Conservation (phyloP, 2,797 vertebrate genomes). For the Lutjanus argentimaculatus region DNA sequence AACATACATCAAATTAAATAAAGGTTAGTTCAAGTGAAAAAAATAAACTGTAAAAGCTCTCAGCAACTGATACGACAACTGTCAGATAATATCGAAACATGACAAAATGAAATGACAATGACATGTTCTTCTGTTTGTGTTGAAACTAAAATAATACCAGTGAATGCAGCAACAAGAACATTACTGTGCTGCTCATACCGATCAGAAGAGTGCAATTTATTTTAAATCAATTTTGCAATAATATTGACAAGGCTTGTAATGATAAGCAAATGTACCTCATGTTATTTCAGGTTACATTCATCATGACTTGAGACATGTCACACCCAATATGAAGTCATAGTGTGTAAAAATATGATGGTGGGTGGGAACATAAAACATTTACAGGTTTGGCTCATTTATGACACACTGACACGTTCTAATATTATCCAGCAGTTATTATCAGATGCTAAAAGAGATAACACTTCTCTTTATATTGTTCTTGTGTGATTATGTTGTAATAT, state of each 20-base stretch:
- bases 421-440: constrained; percentile 31
- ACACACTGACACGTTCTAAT: constrained; percentile 33
- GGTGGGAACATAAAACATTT: background rate
- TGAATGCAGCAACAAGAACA: constrained; percentile 21
- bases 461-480: constrained; percentile 29
- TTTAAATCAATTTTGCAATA: constrained; percentile 1
- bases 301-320: background rate
- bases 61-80: constrained; percentile 10
- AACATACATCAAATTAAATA: constrained; percentile 76
- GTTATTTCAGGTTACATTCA: constrained; percentile 11
- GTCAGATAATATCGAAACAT: constrained; percentile 38
- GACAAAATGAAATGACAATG: constrained; percentile 37
- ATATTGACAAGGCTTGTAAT: background rate
- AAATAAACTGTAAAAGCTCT: constrained; percentile 5
- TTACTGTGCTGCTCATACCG: background rate
- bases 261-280: constrained; percentile 1
- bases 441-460: constrained; percentile 39
- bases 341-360: background rate
- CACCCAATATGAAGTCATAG: background rate
- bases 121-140: constrained; percentile 23
- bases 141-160: constrained; percentile 32
- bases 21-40: constrained; percentile 71
- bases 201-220: background rate
- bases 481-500: constrained; percentile 39
- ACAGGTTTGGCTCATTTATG: background rate